phyloP scores from a whole-genome alignment of 2,797 vertebrate species.

The Kryptopterus vitreolus region DNA sequence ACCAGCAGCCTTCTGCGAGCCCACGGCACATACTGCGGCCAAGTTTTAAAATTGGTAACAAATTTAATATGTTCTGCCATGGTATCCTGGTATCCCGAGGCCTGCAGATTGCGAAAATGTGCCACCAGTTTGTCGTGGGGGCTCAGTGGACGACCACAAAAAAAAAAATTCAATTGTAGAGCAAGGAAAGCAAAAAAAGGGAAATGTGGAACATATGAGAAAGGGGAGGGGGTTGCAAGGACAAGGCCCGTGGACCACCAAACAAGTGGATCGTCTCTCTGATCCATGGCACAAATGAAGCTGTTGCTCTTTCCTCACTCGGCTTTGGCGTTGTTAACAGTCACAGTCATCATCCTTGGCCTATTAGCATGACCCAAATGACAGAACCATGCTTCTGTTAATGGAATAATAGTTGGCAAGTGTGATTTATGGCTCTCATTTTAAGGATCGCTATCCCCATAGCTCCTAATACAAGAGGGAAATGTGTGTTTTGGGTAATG shows the following conservation, averaged over 20 bases:
- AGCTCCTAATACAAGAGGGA: conserved; percentile 75
- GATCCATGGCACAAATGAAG: conserved; percentile 50
- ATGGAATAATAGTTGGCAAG: conserved; percentile 73
- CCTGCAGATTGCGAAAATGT: conserved; percentile 80
- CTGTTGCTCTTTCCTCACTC: conserved; percentile 33
- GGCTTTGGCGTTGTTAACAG: conserved; percentile 54
- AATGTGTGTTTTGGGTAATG: conserved; percentile 79
- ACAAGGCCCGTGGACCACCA: conserved; percentile 61
- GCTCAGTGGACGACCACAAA: conserved; percentile 81
- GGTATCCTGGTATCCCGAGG: conserved; percentile 81
- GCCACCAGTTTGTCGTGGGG: conserved; percentile 78
- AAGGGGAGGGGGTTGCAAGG: conserved; percentile 53
- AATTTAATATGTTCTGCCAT: conserved; percentile 85
- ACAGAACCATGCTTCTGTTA: conserved; percentile 78
- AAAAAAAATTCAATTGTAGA: conserved; percentile 74
- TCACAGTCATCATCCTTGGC: conserved; percentile 68
- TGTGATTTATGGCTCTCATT: conserved; percentile 81
- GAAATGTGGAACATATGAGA: conserved; percentile 76
- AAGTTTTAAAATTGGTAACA: conserved; percentile 93
- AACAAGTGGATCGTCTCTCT: conserved; percentile 59
- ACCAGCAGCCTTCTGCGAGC: conserved; percentile 73
- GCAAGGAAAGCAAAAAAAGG: conserved; percentile 61
- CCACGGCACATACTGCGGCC: conserved; percentile 79
- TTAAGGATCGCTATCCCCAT: conserved; percentile 74
- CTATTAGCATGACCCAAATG: conserved; percentile 77